Conservation (phyloP, 2,888 invertebrate genomes). For the Andricus curvator region DNA sequence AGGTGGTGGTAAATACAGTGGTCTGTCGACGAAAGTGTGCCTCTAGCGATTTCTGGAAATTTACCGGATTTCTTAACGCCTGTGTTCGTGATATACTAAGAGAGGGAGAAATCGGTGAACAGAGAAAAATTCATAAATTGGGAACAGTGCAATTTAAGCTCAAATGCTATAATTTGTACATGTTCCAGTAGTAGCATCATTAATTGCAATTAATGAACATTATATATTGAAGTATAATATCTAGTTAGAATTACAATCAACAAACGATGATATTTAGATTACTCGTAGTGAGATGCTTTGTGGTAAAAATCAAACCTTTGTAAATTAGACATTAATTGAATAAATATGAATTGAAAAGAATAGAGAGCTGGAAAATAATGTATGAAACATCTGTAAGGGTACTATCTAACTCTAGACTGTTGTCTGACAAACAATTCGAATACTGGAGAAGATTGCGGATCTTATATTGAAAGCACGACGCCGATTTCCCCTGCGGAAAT, state of each 20-base stretch:
- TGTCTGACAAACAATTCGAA: neutral
- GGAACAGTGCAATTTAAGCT: neutral
- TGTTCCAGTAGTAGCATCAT: too few species aligned
- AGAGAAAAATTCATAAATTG: neutral
- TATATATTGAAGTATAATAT: too few species aligned
- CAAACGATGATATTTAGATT: too few species aligned
- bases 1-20: conserved; percentile 70
- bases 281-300: too few species aligned
- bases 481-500: conserved; percentile 2
- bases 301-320: too few species aligned
- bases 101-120: neutral
- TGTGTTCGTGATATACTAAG: neutral
- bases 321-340: too few species aligned
- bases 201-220: too few species aligned
- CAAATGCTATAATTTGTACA: too few species aligned
- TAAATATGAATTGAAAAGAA: neutral
- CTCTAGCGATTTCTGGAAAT: conserved; percentile 67
- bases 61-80: conserved; percentile 55
- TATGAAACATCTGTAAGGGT: neutral
- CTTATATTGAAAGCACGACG: neutral
- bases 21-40: conserved; percentile 50
- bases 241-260: too few species aligned
- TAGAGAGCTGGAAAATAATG: neutral
- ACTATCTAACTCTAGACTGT: neutral
- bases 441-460: conserved; percentile 8